Base-by-base conservation (phyloP, 1,140 invertebrate genomes). In the Meloidogyne hapla region DNA sequence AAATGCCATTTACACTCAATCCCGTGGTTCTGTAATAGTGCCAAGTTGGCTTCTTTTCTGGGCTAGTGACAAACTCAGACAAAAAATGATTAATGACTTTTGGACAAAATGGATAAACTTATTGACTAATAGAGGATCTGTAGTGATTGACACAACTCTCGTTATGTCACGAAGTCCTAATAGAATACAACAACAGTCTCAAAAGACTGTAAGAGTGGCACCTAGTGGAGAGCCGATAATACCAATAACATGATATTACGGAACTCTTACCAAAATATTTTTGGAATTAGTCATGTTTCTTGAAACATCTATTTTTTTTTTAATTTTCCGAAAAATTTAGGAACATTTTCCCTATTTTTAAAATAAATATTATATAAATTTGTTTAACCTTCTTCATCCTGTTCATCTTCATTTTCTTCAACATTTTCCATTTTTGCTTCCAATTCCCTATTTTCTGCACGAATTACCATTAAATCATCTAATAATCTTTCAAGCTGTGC, bases 401-500 rank as follows among this genome's bases (percentile, higher is more conserved):
- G 48, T 21, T 56, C 48, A 56, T 6, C 12, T 56, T n/a, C 8
- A 13, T 56, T 5, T 56, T 21, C 48, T 6, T 3, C 48, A 0
- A n/a, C n/a, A n/a, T n/a, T 63, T 74, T 28, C 48, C 5, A n/a
- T 21, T n/a, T 8, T 56, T 18, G 1, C 12, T 40, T 75, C 73
- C 42, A 78, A 38, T 42, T 78, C 66, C 9, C 48, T 65, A 68
- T 78, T 78, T 23, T 78, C 77, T 45, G 73, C 70, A 10, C 66
- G 38, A 28, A 78, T 73, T 1, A 68, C 4, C 77, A 78, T 69
- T 26, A 78, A 65, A 74, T 78, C 77, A 66, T 80, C 45, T 18
- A 78, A 42, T n/a, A 78, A 28, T 28, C 69, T 80, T 38, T 78
- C 77, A 69, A 78, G 42, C n/a, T 78, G 77, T 18, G 28, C 26